A percentile compares a stretch with the other conserved stretches of the same genome.
Evolutionary conservation across 1,140 invertebrate species (phyloP).

Genomic region (Ridgeia piscesae): DNA sequence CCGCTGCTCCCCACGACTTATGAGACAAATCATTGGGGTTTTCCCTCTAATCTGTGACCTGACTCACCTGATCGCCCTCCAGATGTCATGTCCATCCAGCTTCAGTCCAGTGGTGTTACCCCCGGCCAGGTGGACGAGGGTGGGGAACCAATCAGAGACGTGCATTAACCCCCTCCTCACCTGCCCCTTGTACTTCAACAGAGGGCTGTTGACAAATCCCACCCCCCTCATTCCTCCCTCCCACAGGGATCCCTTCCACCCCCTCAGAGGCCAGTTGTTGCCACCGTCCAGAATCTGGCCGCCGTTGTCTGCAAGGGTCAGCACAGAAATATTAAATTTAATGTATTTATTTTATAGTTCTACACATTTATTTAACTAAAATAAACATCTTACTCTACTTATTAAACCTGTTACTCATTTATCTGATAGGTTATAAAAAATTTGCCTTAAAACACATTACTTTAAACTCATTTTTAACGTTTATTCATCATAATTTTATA

Average conservation of each 20-base stretch:
- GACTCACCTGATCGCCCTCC: constrained; percentile 45
- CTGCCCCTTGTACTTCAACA: constrained; percentile 32
- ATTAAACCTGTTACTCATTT: background rate
- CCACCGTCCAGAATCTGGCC: constrained; percentile 54
- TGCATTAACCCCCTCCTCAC: constrained; percentile 44
- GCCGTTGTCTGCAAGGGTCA: constrained; percentile 53
- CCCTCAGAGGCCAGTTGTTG: constrained; percentile 60
- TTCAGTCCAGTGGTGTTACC: constrained; percentile 39
- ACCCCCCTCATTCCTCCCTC: constrained; percentile 59
- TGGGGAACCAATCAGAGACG: constrained; percentile 55
- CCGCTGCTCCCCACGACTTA: too few species aligned
- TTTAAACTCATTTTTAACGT: too few species aligned
- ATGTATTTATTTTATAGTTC: too few species aligned
- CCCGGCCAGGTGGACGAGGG: constrained; percentile 45
- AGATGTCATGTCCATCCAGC: constrained; percentile 48
- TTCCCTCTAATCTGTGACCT: too few species aligned
- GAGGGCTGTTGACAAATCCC: constrained; percentile 51
- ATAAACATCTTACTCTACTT: background rate
- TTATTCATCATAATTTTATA: too few species aligned
- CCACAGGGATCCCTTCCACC: constrained; percentile 61
- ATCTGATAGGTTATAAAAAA: background rate
- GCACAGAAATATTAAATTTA: too few species aligned
- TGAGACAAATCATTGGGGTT: too few species aligned
- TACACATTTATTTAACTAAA: background rate
- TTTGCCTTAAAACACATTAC: too few species aligned